A percentile compares a stretch with the other conserved stretches of the same genome.
phyloP scores from a whole-genome alignment of 2,888 invertebrate species.

The Mythimna impura region DNA sequence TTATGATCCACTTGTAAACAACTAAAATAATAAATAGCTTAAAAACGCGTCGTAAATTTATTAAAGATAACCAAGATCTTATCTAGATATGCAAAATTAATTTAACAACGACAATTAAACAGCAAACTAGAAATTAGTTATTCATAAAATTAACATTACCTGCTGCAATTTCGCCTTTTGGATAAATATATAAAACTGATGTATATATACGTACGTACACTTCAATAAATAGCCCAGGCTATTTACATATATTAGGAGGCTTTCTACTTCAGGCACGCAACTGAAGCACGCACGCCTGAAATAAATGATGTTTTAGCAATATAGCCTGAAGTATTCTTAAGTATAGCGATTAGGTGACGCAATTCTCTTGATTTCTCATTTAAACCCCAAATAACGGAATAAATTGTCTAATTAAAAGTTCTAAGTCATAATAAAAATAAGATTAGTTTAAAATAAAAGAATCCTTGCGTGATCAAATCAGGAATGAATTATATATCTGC shows the following conservation, averaged over 20 bases:
- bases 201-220: slow-evolving; percentile 23
- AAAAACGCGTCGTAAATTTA: too few species aligned
- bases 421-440: background rate
- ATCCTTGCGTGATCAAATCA: too few species aligned
- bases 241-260: slow-evolving; percentile 72
- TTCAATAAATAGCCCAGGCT: slow-evolving; percentile 61
- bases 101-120: slow-evolving; percentile 46
- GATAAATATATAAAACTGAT: slow-evolving; percentile 37
- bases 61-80: slow-evolving; percentile 16
- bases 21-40: too few species aligned
- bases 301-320: slow-evolving; percentile 64
- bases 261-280: slow-evolving; percentile 70
- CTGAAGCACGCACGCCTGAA: slow-evolving; percentile 68
- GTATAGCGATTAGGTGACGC: slow-evolving; percentile 14
- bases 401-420: background rate
- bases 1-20: background rate
- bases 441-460: background rate
- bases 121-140: slow-evolving; percentile 24
- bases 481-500: too few species aligned
- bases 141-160: slow-evolving; percentile 32
- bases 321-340: slow-evolving; percentile 36
- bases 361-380: slow-evolving; percentile 26
- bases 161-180: slow-evolving; percentile 48
- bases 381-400: background rate
- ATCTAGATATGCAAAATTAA: slow-evolving; percentile 37